Base-by-base conservation (phyloP, 1,140 invertebrate species). In the Periplaneta americana region DNA sequence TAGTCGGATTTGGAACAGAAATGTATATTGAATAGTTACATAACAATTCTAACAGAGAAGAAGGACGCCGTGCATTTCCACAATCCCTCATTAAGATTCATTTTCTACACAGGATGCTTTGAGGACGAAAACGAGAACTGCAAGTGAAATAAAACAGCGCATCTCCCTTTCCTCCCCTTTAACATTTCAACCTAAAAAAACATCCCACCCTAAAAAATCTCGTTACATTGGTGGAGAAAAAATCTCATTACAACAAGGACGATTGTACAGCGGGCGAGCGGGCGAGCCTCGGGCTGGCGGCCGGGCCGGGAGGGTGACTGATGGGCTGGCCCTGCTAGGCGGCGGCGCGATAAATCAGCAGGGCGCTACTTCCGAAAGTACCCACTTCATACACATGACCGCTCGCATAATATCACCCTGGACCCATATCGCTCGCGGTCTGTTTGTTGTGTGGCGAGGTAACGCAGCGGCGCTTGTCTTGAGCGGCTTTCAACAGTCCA, bases 191-290 rank as follows among this genome's bases (percentile, higher is more conserved):
- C 48, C 22, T 66, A 66, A 3, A 66, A 66, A 66, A 48, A 48
- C 22, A 66, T 11, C 48, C 48, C 4, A 11, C 22, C 28, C 22
- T 66, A 66, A 80, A 37, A 81, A 81, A 81, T 81, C 75, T 81
- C 81, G 74, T 81, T 78, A 57, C 75, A 81, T 81, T 78, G 75
- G 81, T 57, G 81, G 81, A 75, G 39, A 75, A 36, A 77, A 81
- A 81, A 81, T 81, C 81, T 81, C 81, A 81, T 81, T 81, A 81
- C 74, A 78, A 37, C 80, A 81, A 36, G n/a, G 76, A 15, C 4
- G 76, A 36, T 28, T 22, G 34, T 22, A 34, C 33, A 35, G 33
- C 13, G 74, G 39, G 39, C 22, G 39, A 57, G 39, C 39, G 39
- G 13, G 39, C 11, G 13, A n/a, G 74, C 15, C 74, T n/a, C 5